Conservation (phyloP, 2,888 invertebrate genomes). For the Campoplex nolae region DNA sequence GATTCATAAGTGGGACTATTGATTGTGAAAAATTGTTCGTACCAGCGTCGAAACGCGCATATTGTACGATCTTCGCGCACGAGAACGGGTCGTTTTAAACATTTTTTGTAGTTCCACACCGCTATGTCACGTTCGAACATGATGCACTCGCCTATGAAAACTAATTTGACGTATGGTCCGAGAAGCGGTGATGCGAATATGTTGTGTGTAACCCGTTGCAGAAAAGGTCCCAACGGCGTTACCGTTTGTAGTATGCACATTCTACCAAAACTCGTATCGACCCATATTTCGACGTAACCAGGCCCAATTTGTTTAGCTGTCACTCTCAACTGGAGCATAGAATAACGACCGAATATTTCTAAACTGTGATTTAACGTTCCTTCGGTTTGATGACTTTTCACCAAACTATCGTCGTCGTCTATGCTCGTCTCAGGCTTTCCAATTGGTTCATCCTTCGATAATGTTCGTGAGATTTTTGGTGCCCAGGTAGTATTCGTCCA, state of each 20-base stretch:
- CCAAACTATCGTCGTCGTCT: conserved; percentile 72
- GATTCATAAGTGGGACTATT: conserved; percentile 87
- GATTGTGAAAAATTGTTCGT: conserved; percentile 92
- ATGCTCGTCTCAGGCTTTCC: conserved; percentile 16
- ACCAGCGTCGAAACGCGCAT: conserved; percentile 92
- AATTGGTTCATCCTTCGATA: neutral
- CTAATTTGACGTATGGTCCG: conserved; percentile 88
- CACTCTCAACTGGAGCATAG: conserved; percentile 87
- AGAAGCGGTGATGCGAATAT: conserved; percentile 89
- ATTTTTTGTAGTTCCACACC: conserved; percentile 95
- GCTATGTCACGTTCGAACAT: conserved; percentile 94
- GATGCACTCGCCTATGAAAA: conserved; percentile 89
- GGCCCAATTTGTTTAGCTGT: conserved; percentile 89
- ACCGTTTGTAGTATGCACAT: conserved; percentile 91
- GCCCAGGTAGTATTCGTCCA: conserved; percentile 85
- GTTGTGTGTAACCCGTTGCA: conserved; percentile 92
- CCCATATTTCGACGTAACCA: conserved; percentile 90
- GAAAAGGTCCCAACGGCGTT: conserved; percentile 91
- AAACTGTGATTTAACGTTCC: conserved; percentile 89
- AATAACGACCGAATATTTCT: conserved; percentile 86
- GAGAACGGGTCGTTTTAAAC: conserved; percentile 89
- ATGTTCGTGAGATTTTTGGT: conserved; percentile 84
- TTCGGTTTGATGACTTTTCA: conserved; percentile 87
- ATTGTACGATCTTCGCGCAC: conserved; percentile 91
- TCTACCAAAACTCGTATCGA: conserved; percentile 87